Evolutionary conservation across 2,888 invertebrate species (phyloP), one percentile per base, ranked within the genome.

Genomic region (Nasonovia ribisnigri): DNA sequence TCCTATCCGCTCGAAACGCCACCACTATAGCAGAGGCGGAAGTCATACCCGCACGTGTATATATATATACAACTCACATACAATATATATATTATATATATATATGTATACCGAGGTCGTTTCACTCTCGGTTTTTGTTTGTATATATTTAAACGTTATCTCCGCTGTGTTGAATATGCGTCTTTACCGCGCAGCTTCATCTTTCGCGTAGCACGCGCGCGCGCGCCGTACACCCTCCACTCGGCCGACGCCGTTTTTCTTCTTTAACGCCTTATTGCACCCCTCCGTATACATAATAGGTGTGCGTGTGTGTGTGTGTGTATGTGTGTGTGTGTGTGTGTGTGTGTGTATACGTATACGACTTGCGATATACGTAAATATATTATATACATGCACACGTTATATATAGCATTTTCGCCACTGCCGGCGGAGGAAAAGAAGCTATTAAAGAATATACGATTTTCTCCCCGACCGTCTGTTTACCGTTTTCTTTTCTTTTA

Each of bases 231-330:
- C 77, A 36, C 86, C 86, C 86, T 26, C 46, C 51, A 24, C 36
- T 51, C 51, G 24, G 54, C 89, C 36, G 24, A 67, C 48, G 90
- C 86, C 93, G 93, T 93, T 93, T 93, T 93, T 93, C 93, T 93
- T 93, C 93, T 93, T 93, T 93, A 93, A 93, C 93, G 93, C 93
- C 93, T 93, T 93, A 93, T 93, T 93, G 93, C 93, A 90, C 84
- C 93, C 90, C 93, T 93, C 93, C 92, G 46, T 57, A 60, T 43
- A 46, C 57, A 51, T 90, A 93, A 90, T 84, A 92, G 84, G 89
- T 92, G 46, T 43, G 42, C 24, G 60, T 20, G 43, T 29, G 43
- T 42, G 43, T 8, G 13, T 90, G 13, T n/a, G 43, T 88, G 24
- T 29, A 24, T 86, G 43, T 54, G 43, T 88, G 46, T 24, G 67